Base-by-base conservation (phyloP, 2,888 invertebrate genomes). In the Thecocarcelia acutangulata region DNA sequence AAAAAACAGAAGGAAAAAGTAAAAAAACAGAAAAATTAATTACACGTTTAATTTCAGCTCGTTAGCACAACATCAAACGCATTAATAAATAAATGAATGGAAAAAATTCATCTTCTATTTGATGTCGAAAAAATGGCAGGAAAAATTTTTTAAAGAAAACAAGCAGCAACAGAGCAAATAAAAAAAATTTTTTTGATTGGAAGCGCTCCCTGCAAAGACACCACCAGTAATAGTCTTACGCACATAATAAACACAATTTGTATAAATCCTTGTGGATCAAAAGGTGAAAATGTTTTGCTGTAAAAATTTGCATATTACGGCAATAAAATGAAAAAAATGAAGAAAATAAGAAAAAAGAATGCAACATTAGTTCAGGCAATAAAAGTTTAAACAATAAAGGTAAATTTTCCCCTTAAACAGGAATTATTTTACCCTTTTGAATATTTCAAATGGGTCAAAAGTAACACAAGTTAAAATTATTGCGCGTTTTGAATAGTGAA, bases 31-130 rank as follows among this genome's bases (percentile, higher is more conserved):
- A 42, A 68, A 73, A 81, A 77, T 77, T 81, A 81, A 81, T 81
- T 81, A 69, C 63, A 81, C 81, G 68, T 82, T 82, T 77, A 77
- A 82, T 82, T 74, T 58, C 73, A 56, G 73, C 81, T 82, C 78
- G 74, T 82, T 82, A 82, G 74, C 82, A 82, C 82, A 82, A 82
- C 78, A 82, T 82, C 74, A 82, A 82, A 74, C 63, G 70, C 64
- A 59, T 82, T 77, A 70, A 70, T 70, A 76, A 76, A 54, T 58
- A 46, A 63, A 77, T 66, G 17, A 68, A 68, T 64, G 72, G 40
- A 12, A 40, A 80, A 68, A 76, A 69, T 77, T 52, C 63, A 64
- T 69, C 69, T 73, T 77, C 58, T 46, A 46, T 69, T 74, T 69
- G 15, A 74, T 59, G 54, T 58, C 17, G 8, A 17, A 33, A 68